A percentile compares a stretch with the other conserved stretches of the same genome.
Conservation (phyloP, 1,140 invertebrate genomes). For the Lasioglossum albipes region DNA sequence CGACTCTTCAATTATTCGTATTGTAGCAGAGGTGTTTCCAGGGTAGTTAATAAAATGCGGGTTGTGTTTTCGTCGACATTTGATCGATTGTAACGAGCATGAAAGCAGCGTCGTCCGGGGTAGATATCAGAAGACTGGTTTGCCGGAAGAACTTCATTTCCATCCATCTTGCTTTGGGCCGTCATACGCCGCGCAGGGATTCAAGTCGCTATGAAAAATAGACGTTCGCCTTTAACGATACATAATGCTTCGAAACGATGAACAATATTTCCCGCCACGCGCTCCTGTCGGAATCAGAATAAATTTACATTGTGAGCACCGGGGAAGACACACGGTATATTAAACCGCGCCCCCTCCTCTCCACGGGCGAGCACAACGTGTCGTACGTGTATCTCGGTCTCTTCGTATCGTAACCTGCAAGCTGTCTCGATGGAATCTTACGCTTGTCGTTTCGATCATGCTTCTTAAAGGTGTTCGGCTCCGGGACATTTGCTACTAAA, state of each 20-base stretch:
- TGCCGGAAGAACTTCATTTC: constrained; percentile 49
- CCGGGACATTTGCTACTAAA: too few relatives aligned
- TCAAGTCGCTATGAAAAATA: constrained; percentile 52
- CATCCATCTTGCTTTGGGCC: constrained; percentile 49
- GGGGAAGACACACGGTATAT: constrained; percentile 29
- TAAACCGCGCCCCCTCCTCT: constrained; percentile 1
- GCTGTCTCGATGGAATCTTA: neutral
- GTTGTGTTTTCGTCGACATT: neutral
- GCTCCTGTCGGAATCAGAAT: constrained; percentile 36
- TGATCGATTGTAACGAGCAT: constrained; percentile 31
- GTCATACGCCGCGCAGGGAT: constrained; percentile 24
- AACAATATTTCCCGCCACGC: constrained; percentile 39
- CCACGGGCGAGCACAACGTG: neutral
- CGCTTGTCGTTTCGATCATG: neutral
- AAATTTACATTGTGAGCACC: constrained; percentile 53
- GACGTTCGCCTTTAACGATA: constrained; percentile 41
- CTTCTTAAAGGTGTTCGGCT: neutral
- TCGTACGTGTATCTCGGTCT: constrained; percentile 2
- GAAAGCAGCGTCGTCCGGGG: constrained; percentile 7
- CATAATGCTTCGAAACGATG: constrained; percentile 36
- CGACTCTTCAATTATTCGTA: too few relatives aligned
- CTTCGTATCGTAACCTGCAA: neutral
- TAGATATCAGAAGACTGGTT: constrained; percentile 26
- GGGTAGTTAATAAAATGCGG: neutral
- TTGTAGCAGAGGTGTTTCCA: neutral